These are phyloP conservation scores for Scytalopus superciliaris DNA, from an alignment of 2,113 vertebrate species.

Conservation along the genomic window DNA sequence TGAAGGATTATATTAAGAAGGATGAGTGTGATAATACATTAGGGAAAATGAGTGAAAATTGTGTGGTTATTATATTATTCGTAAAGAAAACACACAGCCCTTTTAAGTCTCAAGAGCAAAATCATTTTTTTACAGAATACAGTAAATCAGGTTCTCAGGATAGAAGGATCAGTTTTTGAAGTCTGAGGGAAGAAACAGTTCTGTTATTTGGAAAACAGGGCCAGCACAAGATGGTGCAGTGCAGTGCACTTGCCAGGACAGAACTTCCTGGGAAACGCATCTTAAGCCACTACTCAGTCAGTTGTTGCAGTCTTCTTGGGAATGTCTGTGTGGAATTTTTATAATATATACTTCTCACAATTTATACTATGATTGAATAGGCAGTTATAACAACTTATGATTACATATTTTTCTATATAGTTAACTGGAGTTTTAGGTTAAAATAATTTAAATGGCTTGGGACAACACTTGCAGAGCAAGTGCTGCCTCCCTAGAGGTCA, in stretches of 20 bases:
- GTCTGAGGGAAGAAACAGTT: neutral
- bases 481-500: neutral
- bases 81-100: neutral
- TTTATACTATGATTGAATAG: neutral
- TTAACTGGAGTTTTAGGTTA: neutral
- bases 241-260: neutral
- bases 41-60: neutral
- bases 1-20: neutral
- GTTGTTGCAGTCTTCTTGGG: neutral
- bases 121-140: neutral
- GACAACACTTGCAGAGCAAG: neutral
- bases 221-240: neutral
- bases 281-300: neutral
- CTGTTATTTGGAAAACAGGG: neutral
- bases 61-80: neutral
- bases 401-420: neutral
- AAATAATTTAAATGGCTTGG: neutral
- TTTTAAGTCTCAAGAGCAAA: neutral
- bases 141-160: neutral
- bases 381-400: neutral
- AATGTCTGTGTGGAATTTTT: neutral
- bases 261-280: rapidly evolving
- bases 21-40: neutral
- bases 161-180: neutral
- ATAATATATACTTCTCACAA: neutral